Evolutionary conservation across 2,113 vertebrate species (phyloP).

Genomic region (Amphiprion ocellaris): DNA sequence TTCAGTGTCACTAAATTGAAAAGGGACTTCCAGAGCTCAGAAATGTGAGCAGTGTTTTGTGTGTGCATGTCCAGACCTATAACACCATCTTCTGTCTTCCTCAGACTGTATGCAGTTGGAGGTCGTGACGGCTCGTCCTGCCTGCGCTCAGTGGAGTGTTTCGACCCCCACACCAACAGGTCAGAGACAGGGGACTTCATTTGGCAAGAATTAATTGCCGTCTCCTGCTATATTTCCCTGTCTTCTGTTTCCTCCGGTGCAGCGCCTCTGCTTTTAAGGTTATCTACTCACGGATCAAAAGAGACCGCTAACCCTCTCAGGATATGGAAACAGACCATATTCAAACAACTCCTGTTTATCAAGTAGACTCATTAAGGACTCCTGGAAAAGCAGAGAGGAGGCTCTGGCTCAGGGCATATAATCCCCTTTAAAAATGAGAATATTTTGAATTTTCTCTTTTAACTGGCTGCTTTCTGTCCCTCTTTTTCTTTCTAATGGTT

Average conservation of each 20-base stretch:
- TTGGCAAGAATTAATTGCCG: conserved; percentile 40
- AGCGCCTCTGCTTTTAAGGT: conserved; percentile 17
- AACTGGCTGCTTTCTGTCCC: neutral
- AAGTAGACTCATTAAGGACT: conserved; percentile 33
- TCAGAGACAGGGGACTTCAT: conserved; percentile 51
- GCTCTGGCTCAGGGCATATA: conserved; percentile 1
- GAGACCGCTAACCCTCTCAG: conserved; percentile 43
- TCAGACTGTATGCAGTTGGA: conserved; percentile 97
- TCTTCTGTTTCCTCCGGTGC: conserved; percentile 16
- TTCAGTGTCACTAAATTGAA: conserved; percentile 55
- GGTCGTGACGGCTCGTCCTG: conserved; percentile 98
- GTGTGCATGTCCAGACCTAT: conserved; percentile 26
- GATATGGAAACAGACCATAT: conserved; percentile 19
- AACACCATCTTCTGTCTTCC: conserved; percentile 34
- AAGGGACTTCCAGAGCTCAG: conserved; percentile 22
- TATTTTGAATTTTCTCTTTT: neutral
- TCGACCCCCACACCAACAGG: conserved; percentile 99
- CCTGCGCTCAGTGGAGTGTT: conserved; percentile 97
- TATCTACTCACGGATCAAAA: conserved; percentile 59
- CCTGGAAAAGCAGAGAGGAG: neutral
- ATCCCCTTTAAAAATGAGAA: neutral
- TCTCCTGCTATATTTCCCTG: conserved; percentile 46
- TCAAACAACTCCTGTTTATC: conserved; percentile 30
- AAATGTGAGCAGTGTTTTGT: conserved; percentile 7
- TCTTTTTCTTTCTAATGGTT: neutral